Percentiles rank a stretch among this genome's conserved stretches.
phyloP scores from a whole-genome alignment of 2,113 vertebrate genomes.

The Halcyon senegalensis region DNA sequence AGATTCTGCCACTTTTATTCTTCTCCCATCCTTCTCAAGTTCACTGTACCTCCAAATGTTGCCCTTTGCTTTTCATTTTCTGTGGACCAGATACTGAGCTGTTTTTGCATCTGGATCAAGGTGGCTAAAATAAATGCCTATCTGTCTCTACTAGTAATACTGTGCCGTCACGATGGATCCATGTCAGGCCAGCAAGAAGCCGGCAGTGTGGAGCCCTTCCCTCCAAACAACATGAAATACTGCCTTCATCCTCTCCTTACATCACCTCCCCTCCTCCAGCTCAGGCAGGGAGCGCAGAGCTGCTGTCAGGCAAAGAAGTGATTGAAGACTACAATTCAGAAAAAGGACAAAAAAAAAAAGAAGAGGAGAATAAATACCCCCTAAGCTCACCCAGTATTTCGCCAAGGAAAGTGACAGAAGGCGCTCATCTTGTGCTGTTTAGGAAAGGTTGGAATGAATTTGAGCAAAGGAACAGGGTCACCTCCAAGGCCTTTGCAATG shows the following conservation, averaged over 20 bases:
- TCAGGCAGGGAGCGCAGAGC: background rate
- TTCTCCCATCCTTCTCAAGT: background rate
- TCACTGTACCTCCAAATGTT: background rate
- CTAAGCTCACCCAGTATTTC: background rate
- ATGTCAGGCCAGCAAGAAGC: background rate
- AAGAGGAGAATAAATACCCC: too few species aligned
- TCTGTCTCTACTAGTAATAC: background rate
- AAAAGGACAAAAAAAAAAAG: background rate
- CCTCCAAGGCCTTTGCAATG: background rate
- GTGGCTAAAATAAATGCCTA: background rate
- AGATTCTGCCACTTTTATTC: background rate
- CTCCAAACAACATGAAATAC: background rate
- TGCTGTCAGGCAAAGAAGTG: constrained; percentile 1
- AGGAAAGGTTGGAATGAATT: rapidly evolving
- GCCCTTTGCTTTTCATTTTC: background rate
- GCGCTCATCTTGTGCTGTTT: background rate
- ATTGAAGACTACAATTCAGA: background rate
- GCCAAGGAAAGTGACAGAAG: background rate
- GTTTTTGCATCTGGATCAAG: background rate
- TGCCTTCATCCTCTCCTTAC: background rate
- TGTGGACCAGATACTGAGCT: background rate
- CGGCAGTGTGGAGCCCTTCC: background rate
- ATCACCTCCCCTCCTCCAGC: background rate
- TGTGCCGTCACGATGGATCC: background rate
- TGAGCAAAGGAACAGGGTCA: background rate